Base-by-base conservation (phyloP, 2,113 vertebrate species). In the Microtus oregoni region DNA sequence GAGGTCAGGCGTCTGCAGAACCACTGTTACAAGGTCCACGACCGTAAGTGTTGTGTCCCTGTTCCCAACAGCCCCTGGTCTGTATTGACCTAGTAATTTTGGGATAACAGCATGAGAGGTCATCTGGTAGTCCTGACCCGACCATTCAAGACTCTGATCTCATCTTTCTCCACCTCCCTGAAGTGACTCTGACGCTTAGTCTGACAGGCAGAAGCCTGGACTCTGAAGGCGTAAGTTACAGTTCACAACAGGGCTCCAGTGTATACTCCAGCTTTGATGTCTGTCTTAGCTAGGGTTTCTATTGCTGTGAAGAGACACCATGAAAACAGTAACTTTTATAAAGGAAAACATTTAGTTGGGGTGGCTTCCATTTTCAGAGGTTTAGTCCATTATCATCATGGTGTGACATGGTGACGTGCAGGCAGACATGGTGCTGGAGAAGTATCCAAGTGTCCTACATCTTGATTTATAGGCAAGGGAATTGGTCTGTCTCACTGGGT, bases 11-110 rank as follows among this genome's bases (percentile, higher is more conserved):
- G 94, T 3, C 83, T 99, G 47, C 98, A 99, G 93, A 98, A 92
- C 14, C 97, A 97, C 70, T 99, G 99, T 95, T 99, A 99, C 94
- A 98, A 98, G 89, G 98, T 97, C 22, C 98, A 99, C 50, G 98
- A 98, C 93, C 97, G 99, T 99, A 32, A 98, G 99, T 98, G 5
- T 72, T 0, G 1, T 14, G 63, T 76, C 32, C 13, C 4, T 5
- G 65, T 19, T 35, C 67, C 55, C 22, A 9, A 55, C 61, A 6
- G 13, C 47, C 41, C 47, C 24, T 24, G 55, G 55, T 2, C 28
- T 41, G 2, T 78, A 13, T 9, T 5, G 24, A 35, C 52, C 72
- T 44, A 3, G 38, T 35, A 7, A 90, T 4, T 0, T 1, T 44
- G 79, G 63, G 24, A 8, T n/a, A 13, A 9, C 3, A 26, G 30